Evolutionary conservation across 2,113 vertebrate species (phyloP).

Genomic region (Columbina picui): DNA sequence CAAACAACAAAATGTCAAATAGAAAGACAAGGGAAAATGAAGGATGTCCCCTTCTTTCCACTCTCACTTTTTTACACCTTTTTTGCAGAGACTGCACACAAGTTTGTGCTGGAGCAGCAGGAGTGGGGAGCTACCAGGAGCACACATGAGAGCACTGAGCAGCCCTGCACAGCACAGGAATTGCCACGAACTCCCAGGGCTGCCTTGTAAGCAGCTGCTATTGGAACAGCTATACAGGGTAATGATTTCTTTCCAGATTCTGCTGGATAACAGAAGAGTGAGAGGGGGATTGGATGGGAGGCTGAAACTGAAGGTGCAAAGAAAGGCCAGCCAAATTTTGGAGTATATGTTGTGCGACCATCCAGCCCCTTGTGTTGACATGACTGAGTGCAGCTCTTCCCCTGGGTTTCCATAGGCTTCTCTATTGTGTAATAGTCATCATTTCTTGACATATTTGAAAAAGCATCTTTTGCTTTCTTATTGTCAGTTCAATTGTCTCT

Average conservation of each 20-base stretch:
- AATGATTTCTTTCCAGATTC: slow-evolving; percentile 58
- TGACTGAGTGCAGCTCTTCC: slow-evolving; percentile 25
- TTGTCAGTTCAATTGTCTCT: background rate
- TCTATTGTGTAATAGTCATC: background rate
- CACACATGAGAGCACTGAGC: background rate
- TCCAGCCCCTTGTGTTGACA: background rate
- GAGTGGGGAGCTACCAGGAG: background rate
- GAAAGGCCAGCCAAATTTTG: slow-evolving; percentile 70
- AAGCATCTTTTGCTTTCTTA: background rate
- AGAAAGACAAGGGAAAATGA: background rate
- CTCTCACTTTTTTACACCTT: background rate
- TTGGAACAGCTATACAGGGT: background rate
- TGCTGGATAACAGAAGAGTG: slow-evolving; percentile 28
- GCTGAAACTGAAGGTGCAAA: slow-evolving; percentile 56
- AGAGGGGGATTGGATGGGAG: background rate
- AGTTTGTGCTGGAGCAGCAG: background rate
- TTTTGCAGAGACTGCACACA: background rate
- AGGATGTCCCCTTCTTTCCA: background rate
- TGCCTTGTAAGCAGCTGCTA: slow-evolving; percentile 28
- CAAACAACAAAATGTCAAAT: background rate
- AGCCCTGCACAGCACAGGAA: background rate
- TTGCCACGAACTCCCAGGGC: slow-evolving; percentile 44
- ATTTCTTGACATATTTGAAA: slow-evolving; percentile 12
- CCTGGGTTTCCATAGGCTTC: background rate
- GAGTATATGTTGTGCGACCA: background rate